phyloP scores from a whole-genome alignment of 1,140 invertebrate species.

The Euschistus heros region DNA sequence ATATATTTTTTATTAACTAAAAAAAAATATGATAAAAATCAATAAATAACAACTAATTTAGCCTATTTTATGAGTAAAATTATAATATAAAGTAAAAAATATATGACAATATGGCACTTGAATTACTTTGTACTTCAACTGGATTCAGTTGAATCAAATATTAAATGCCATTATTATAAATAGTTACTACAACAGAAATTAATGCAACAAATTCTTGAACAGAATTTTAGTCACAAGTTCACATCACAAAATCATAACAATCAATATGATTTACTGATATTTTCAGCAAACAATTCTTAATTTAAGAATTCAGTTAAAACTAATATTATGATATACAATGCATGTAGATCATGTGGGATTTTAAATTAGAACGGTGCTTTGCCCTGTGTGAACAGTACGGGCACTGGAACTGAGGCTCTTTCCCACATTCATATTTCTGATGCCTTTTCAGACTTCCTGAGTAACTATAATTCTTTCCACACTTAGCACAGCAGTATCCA shows the following conservation, averaged over 20 bases:
- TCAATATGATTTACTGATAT: too few species aligned
- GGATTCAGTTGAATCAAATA: neutral
- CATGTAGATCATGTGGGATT: conserved; percentile 25
- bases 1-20: neutral
- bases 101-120: neutral
- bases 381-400: conserved; percentile 25
- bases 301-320: neutral
- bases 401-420: conserved; percentile 42
- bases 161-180: neutral
- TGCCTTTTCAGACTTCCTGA: conserved; percentile 21
- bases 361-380: conserved; percentile 27
- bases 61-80: neutral
- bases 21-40: neutral
- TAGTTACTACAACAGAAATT: neutral
- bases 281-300: too few species aligned
- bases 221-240: neutral
- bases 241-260: too few species aligned
- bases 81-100: neutral
- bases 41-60: neutral
- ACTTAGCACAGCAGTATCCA: conserved; percentile 1
- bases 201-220: neutral
- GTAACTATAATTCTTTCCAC: conserved; percentile 25
- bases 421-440: conserved; percentile 35
- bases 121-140: too few species aligned
- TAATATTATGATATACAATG: conserved; percentile 19